A percentile compares a stretch with the other conserved stretches of the same genome.
Evolutionary conservation across 2,888 invertebrate genomes (phyloP).

Genomic region (Parascotia fuliginaria): DNA sequence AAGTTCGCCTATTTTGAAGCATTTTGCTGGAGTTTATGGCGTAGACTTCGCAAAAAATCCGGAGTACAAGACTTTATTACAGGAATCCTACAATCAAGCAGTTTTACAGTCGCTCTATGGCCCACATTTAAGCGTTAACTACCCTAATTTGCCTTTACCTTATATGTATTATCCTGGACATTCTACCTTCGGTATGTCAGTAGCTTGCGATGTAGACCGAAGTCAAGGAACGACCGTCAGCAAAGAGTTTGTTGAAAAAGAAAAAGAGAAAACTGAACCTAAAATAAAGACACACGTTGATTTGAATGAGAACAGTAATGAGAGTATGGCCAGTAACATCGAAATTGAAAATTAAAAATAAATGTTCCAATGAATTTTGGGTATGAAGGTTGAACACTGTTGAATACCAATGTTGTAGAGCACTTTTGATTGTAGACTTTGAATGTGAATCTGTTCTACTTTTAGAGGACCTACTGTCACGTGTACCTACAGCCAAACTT

Average conservation of each 20-base stretch:
- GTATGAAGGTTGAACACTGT: constrained; percentile 19
- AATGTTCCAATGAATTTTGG: constrained; percentile 1
- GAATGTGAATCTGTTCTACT: constrained; percentile 19
- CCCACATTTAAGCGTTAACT: constrained; percentile 78
- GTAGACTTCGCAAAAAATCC: constrained; percentile 81
- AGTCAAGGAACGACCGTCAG: constrained; percentile 61
- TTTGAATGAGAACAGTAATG: constrained; percentile 77
- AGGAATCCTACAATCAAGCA: constrained; percentile 82
- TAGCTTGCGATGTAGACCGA: constrained; percentile 71
- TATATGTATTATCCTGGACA: constrained; percentile 83
- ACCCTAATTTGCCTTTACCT: constrained; percentile 73
- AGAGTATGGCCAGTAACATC: constrained; percentile 83
- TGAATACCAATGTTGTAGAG: constrained; percentile 23
- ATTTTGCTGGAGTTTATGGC: constrained; percentile 81
- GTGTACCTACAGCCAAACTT: background rate
- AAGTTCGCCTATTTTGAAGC: constrained; percentile 78
- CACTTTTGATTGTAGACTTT: constrained; percentile 23
- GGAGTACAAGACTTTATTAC: constrained; percentile 77
- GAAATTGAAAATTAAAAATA: constrained; percentile 76
- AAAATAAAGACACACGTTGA: constrained; percentile 63
- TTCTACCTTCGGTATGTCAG: constrained; percentile 68
- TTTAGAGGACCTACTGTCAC: constrained; percentile 16
- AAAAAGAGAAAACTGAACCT: constrained; percentile 57
- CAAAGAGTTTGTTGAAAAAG: constrained; percentile 58
- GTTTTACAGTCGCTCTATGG: constrained; percentile 80